Evolutionary conservation across 2,113 vertebrate species (phyloP).

Genomic region (Podarcis muralis): DNA sequence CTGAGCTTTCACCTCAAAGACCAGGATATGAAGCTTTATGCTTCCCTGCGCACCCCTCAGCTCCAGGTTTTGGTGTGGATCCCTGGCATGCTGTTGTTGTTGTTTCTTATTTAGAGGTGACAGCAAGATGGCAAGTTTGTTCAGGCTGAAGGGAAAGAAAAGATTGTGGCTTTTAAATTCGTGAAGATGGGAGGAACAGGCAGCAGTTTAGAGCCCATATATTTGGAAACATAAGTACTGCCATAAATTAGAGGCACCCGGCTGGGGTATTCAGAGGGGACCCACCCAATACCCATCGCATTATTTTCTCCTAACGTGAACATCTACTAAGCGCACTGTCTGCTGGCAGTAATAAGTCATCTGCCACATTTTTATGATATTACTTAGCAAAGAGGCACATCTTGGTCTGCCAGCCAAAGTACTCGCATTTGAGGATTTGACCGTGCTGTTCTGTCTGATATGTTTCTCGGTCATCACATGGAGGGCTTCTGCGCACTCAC

Average conservation of each 20-base stretch:
- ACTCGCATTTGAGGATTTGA: accelerated
- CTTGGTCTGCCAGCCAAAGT: accelerated
- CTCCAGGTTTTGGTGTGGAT: not conserved
- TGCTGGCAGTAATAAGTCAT: accelerated
- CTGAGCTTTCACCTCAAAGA: no score
- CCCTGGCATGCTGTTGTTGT: not conserved
- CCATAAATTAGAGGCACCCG: not conserved
- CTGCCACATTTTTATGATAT: accelerated
- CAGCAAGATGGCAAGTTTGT: not conserved
- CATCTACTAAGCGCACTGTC: accelerated
- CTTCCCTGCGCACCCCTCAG: no score
- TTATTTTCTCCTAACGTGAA: not conserved
- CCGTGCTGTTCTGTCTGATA: not conserved
- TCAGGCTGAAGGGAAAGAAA: slow-evolving; percentile 2
- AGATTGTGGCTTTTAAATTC: not conserved
- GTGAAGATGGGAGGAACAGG: not conserved
- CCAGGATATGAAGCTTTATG: not conserved
- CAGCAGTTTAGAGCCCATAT: not conserved
- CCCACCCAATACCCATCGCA: no score
- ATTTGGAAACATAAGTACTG: accelerated
- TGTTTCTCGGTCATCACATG: not conserved
- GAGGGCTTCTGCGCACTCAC: not conserved
- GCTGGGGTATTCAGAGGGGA: slow-evolving; percentile 4
- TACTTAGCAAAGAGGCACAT: not conserved
- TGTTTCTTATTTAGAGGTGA: not conserved